These are phyloP conservation scores for Lymantria monacha DNA, from an alignment of 2,888 invertebrate species.

Conservation along the genomic window DNA sequence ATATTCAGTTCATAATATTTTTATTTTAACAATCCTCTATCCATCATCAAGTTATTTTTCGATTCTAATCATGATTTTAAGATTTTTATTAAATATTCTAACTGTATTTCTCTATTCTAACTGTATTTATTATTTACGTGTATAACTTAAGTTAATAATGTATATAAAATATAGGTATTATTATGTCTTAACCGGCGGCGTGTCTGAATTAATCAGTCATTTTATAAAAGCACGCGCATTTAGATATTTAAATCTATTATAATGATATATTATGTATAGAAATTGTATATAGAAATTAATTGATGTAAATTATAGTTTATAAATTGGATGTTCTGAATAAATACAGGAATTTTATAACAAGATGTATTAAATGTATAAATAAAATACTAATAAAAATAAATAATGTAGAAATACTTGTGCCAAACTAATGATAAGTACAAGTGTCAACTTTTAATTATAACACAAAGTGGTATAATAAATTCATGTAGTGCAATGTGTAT, in stretches of 20 bases:
- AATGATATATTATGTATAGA: background rate
- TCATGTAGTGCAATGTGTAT: background rate
- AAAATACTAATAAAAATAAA: background rate
- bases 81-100: too few relatives aligned
- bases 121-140: too few relatives aligned
- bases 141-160: too few relatives aligned
- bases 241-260: background rate
- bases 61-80: too few relatives aligned
- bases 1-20: too few relatives aligned
- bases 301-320: background rate
- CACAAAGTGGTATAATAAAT: background rate
- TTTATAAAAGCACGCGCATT: background rate
- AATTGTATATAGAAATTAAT: background rate
- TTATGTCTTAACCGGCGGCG: background rate
- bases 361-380: background rate
- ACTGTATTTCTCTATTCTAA: too few relatives aligned
- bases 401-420: background rate
- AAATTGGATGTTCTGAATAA: conserved; percentile 30
- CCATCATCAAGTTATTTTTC: too few relatives aligned
- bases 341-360: conserved; percentile 35
- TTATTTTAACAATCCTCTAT: too few relatives aligned
- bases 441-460: background rate
- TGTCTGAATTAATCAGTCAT: background rate
- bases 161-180: too few relatives aligned
- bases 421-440: background rate